These are phyloP conservation scores for Drosophila navojoa DNA, from an alignment of 1,140 invertebrate species.

Conservation along the genomic window DNA sequence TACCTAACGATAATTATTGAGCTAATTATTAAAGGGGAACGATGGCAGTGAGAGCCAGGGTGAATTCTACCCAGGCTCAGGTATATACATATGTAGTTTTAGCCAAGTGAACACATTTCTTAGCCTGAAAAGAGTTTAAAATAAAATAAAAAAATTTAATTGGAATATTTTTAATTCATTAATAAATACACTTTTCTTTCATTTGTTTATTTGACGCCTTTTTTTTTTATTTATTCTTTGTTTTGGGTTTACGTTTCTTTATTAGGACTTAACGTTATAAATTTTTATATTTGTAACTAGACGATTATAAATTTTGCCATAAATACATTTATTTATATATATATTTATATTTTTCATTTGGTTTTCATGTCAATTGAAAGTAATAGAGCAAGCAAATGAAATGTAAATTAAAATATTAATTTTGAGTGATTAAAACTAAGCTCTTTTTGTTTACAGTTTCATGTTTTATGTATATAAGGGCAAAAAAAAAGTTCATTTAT, in stretches of 20 bases:
- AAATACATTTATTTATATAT: constrained; percentile 16
- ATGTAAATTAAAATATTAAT: background rate
- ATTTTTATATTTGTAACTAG: constrained; percentile 59
- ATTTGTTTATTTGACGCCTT: constrained; percentile 45
- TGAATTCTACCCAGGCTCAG: too few relatives aligned
- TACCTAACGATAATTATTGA: too few relatives aligned
- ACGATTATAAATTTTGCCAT: constrained; percentile 73
- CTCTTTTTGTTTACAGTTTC: too few relatives aligned
- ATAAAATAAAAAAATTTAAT: background rate
- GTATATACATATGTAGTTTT: too few relatives aligned
- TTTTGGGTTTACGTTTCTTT: constrained; percentile 29
- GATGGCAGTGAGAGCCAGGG: too few relatives aligned
- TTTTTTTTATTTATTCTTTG: constrained; percentile 42
- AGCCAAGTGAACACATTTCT: too few relatives aligned
- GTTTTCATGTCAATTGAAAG: too few relatives aligned
- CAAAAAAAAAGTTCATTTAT: background rate
- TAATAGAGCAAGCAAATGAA: background rate
- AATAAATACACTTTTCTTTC: constrained; percentile 18
- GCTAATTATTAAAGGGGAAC: too few relatives aligned
- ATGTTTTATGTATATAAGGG: background rate
- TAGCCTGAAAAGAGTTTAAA: background rate
- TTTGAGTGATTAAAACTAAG: too few relatives aligned
- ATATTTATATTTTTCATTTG: constrained; percentile 19
- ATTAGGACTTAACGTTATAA: constrained; percentile 46
- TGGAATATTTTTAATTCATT: constrained; percentile 36